phyloP scores from a whole-genome alignment of 2,113 vertebrate species.

The Chloropsis cyanopogon region DNA sequence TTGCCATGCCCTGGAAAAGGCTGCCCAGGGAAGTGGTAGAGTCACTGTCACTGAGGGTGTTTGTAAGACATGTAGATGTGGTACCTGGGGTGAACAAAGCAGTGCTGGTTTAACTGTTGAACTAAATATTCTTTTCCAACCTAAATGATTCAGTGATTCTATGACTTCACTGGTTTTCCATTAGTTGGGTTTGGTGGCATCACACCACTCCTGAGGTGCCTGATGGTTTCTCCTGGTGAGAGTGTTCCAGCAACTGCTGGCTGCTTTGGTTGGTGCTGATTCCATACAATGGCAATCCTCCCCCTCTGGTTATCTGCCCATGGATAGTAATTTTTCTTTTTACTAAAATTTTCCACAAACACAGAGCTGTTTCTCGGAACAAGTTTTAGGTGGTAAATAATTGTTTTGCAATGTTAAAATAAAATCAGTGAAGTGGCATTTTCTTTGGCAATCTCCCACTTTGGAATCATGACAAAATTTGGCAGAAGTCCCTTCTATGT shows the following conservation, averaged over 20 bases:
- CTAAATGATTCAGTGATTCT: background rate
- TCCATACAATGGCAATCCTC: background rate
- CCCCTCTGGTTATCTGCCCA: background rate
- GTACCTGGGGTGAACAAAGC: background rate
- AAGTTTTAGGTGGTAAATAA: background rate
- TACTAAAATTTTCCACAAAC: background rate
- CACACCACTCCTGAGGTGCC: background rate
- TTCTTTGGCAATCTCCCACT: background rate
- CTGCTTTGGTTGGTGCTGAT: background rate
- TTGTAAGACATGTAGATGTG: rapidly evolving
- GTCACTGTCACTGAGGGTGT: no score
- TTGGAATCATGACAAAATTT: background rate
- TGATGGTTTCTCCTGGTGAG: background rate
- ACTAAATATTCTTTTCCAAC: background rate
- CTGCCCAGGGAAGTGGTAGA: background rate
- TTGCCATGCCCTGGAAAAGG: background rate
- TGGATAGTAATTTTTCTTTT: background rate
- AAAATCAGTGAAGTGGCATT: background rate
- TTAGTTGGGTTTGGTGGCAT: background rate
- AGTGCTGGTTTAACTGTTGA: background rate
- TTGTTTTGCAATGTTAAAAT: background rate
- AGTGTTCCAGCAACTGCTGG: background rate
- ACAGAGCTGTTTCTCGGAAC: background rate
- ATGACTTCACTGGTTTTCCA: background rate
- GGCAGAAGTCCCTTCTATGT: background rate